Conservation (phyloP, 1,140 invertebrate species). For the Caenorhabditis tropicalis region DNA sequence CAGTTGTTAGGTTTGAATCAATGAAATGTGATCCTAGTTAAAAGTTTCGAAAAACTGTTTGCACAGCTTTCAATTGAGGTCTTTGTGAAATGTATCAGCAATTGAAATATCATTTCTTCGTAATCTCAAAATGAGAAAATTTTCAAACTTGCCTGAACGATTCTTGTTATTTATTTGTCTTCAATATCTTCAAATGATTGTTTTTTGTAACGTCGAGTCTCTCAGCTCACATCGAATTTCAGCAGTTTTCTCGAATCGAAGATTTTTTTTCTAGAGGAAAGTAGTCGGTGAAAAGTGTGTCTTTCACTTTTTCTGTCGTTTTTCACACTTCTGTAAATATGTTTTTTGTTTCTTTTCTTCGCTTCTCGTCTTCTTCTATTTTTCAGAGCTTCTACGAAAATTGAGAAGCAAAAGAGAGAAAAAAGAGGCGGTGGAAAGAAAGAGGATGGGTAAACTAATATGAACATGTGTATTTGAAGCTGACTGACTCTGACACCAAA, state of each 20-base stretch:
- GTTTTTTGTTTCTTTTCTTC: neutral
- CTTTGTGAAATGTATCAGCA: no score
- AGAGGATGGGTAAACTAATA: constrained; percentile 44
- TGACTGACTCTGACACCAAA: neutral
- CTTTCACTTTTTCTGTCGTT: neutral
- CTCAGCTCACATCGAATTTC: constrained; percentile 35
- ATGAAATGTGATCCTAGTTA: neutral
- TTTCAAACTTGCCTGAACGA: neutral
- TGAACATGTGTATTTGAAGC: constrained; percentile 28
- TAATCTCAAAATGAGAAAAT: neutral
- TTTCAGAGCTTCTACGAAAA: constrained; percentile 25
- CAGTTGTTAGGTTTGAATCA: neutral
- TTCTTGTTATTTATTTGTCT: neutral
- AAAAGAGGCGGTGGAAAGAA: neutral
- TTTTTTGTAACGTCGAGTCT: neutral
- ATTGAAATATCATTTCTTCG: no score
- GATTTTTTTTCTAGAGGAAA: neutral
- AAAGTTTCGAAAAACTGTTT: no score
- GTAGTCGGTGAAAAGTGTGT: neutral
- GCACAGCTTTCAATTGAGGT: no score
- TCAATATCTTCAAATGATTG: neutral
- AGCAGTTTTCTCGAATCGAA: neutral
- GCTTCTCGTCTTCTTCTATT: neutral
- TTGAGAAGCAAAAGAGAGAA: neutral
- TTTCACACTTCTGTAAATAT: constrained; percentile 39